Percentiles rank a stretch among this genome's conserved stretches.
Evolutionary conservation across 2,113 vertebrate species (phyloP).

Genomic region (Leucopsar rothschildi): DNA sequence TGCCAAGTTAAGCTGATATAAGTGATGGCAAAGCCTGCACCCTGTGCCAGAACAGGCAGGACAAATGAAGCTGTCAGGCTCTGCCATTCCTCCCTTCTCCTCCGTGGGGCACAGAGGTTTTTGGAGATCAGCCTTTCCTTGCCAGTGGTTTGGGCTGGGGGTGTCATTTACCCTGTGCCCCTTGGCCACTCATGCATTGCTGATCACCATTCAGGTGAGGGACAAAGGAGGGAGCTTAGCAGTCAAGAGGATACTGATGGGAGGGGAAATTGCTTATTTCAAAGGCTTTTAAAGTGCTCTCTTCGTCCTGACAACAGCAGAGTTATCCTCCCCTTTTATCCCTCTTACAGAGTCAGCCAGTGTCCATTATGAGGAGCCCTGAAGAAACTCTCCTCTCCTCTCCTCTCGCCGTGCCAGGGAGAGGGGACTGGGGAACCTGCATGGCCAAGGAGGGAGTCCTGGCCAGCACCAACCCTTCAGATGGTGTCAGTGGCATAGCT

Average conservation of each 20-base stretch:
- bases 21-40: background rate
- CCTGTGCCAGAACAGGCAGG: background rate
- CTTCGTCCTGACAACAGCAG: slow-evolving; percentile 52
- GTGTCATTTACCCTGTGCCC: slow-evolving; percentile 45
- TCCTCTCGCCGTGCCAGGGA: background rate
- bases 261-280: slow-evolving; percentile 63
- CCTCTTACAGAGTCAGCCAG: background rate
- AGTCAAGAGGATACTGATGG: slow-evolving; percentile 43
- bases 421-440: background rate
- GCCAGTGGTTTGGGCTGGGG: background rate
- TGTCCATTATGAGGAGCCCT: background rate
- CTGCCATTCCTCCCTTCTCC: background rate
- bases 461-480: background rate
- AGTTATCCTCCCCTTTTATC: slow-evolving; percentile 42
- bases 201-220: slow-evolving; percentile 61
- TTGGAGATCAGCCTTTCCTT: background rate
- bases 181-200: slow-evolving; percentile 59
- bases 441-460: rapidly evolving
- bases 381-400: background rate
- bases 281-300: slow-evolving; percentile 39
- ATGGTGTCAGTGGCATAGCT: rapidly evolving
- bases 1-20: background rate
- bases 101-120: background rate
- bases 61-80: background rate
- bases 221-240: slow-evolving; percentile 59